Percentiles rank a stretch among this genome's conserved stretches.
phyloP scores from a whole-genome alignment of 2,113 vertebrate species.

The Rhinolophus sinicus region DNA sequence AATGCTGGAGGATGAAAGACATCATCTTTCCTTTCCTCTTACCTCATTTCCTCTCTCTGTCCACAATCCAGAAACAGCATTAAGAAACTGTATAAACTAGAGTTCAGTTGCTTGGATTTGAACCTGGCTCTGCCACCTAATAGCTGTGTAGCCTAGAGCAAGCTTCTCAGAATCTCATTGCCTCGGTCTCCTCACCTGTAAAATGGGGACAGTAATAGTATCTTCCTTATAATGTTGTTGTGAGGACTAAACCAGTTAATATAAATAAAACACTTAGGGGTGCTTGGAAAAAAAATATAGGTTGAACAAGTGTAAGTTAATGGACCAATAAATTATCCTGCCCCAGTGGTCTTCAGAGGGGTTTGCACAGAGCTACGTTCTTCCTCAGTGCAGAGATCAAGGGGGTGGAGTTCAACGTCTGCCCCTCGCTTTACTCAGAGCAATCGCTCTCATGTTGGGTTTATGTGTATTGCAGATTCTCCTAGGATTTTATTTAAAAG shows the following conservation, averaged over 20 bases:
- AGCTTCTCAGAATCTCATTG: not conserved
- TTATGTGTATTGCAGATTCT: not conserved
- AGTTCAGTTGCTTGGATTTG: not conserved
- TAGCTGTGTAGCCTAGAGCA: not conserved
- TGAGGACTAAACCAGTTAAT: not conserved
- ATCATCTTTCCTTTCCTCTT: not conserved
- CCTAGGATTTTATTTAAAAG: not conserved
- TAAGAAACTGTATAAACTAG: not conserved
- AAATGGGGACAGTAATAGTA: not conserved
- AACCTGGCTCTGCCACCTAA: not conserved
- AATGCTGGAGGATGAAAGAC: not conserved
- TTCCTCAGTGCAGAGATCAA: not conserved
- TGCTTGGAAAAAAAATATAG: not conserved
- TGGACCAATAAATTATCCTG: not conserved
- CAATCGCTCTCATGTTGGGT: not conserved
- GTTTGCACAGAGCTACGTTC: not conserved
- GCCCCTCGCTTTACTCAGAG: not conserved
- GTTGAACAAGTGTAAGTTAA: not conserved
- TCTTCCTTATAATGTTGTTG: not conserved
- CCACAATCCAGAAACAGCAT: not conserved
- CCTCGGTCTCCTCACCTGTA: not conserved
- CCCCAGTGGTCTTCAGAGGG: not conserved
- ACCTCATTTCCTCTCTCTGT: not conserved
- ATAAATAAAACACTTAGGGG: not conserved
- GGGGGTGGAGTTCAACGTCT: not conserved